A percentile compares a stretch with the other conserved stretches of the same genome.
phyloP scores from a whole-genome alignment of 64 coral and sea anemone species.

The Actinia tenebrosa region DNA sequence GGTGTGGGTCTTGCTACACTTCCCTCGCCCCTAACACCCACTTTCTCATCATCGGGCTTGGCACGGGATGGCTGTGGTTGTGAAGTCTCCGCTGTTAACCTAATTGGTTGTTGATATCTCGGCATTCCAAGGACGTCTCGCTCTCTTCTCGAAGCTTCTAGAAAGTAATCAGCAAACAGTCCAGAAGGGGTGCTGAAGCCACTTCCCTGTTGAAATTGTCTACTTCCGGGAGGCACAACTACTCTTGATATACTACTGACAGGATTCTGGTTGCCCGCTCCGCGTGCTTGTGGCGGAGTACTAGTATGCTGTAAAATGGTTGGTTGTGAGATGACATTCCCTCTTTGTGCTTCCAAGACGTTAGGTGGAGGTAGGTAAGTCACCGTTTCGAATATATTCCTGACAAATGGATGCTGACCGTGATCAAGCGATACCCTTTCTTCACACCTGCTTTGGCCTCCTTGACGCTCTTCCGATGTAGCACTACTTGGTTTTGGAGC shows the following conservation, averaged over 20 bases:
- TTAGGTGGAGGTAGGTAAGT: conserved; percentile 17
- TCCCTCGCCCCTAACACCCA: neutral
- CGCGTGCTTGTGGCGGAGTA: neutral
- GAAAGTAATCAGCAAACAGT: conserved; percentile 8
- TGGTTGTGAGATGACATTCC: neutral
- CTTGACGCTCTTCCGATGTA: neutral
- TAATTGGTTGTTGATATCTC: neutral
- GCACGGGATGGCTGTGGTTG: neutral
- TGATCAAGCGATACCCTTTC: neutral
- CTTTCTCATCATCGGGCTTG: neutral
- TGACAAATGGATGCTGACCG: conserved; percentile 27
- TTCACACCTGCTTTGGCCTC: neutral
- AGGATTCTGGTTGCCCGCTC: neutral
- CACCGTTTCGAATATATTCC: conserved; percentile 77
- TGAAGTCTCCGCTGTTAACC: neutral
- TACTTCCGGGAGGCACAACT: neutral
- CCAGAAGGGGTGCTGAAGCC: neutral
- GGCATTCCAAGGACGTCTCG: neutral
- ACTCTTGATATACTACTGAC: neutral
- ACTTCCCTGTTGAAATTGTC: neutral
- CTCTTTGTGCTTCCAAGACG: neutral
- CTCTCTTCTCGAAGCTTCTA: neutral
- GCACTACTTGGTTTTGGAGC: neutral
- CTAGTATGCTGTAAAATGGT: neutral
- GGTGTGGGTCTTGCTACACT: neutral